A percentile compares a stretch with the other conserved stretches of the same genome.
These are phyloP conservation scores for Drosophila lacertosa DNA, from an alignment of 1,140 invertebrate species.

Conservation along the genomic window DNA sequence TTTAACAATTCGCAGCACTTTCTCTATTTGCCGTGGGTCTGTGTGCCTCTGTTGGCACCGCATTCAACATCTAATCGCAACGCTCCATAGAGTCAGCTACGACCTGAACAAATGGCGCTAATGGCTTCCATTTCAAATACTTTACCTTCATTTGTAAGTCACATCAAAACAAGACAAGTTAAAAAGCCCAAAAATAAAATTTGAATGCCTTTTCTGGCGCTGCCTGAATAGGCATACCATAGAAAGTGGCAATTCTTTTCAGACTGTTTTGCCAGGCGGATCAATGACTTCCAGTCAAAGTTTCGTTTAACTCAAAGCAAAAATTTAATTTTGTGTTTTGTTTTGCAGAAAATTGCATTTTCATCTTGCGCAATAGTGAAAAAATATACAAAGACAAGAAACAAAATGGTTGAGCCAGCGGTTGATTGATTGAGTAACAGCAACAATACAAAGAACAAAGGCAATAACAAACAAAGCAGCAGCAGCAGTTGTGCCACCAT, in stretches of 20 bases:
- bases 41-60: background rate
- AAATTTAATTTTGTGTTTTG: constrained; percentile 44
- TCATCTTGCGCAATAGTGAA: constrained; percentile 63
- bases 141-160: constrained; percentile 65
- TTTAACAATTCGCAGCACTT: constrained; percentile 71
- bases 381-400: constrained; percentile 26
- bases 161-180: constrained; percentile 5
- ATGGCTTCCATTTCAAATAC: constrained; percentile 75
- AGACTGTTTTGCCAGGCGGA: constrained; percentile 19
- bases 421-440: constrained; percentile 61
- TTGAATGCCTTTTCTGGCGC: constrained; percentile 46
- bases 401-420: constrained; percentile 65
- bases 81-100: constrained; percentile 2
- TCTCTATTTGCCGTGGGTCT: constrained; percentile 39
- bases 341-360: constrained; percentile 79
- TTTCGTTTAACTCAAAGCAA: constrained; percentile 45
- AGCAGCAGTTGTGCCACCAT: constrained; percentile 2
- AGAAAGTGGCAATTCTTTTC: constrained; percentile 65
- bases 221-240: constrained; percentile 8
- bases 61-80: background rate
- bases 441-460: constrained; percentile 34
- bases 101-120: constrained; percentile 62
- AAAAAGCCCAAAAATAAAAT: constrained; percentile 28
- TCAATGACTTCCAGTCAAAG: constrained; percentile 36
- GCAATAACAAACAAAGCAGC: constrained; percentile 4